Percentiles rank a stretch among this genome's conserved stretches.
Conservation (phyloP, 2,113 vertebrate genomes). For the Oreotragus oreotragus region DNA sequence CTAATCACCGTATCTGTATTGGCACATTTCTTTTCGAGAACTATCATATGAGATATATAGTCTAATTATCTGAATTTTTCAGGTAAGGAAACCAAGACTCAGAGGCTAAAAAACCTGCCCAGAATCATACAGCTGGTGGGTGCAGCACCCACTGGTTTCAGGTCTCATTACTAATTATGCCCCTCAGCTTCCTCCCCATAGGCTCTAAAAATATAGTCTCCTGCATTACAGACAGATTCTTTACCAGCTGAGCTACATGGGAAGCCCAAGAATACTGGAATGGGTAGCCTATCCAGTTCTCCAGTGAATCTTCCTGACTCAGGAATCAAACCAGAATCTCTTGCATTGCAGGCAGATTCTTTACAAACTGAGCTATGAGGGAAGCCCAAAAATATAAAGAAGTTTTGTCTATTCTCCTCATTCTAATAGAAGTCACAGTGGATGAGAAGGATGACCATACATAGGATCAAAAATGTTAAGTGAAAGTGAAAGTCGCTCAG, state of each 20-base stretch:
- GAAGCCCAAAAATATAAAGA: neutral
- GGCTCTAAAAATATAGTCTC: neutral
- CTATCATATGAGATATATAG: neutral
- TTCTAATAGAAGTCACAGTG: neutral
- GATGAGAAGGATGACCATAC: neutral
- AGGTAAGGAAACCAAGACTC: neutral
- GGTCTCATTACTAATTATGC: neutral
- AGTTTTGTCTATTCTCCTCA: neutral
- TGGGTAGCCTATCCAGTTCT: neutral
- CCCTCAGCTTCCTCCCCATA: neutral
- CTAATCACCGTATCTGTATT: neutral
- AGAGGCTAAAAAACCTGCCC: neutral
- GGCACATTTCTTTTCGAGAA: neutral
- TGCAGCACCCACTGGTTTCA: neutral
- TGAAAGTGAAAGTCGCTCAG: neutral
- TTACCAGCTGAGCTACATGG: neutral
- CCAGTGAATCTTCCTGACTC: neutral
- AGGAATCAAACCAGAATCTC: neutral
- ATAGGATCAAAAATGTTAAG: neutral
- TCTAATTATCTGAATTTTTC: neutral
- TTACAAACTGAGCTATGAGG: neutral
- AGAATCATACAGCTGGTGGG: neutral
- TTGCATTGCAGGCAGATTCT: neutral
- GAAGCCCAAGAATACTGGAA: neutral
- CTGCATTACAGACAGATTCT: neutral